Base-by-base conservation (phyloP, 2,797 vertebrate genomes). In the Gephyroberyx darwinii region DNA sequence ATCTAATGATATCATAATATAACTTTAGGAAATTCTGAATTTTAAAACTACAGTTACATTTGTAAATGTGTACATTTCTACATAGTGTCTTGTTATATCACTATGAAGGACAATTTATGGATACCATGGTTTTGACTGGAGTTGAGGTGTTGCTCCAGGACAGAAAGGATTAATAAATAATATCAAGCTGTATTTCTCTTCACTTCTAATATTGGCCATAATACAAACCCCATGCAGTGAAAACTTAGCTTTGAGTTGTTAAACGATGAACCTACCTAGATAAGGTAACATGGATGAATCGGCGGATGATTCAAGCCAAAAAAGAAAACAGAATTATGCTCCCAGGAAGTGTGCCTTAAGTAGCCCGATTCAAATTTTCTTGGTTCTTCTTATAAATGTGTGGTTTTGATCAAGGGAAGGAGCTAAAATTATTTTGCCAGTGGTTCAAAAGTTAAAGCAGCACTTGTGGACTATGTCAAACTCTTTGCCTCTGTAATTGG, bases 91-190 rank as follows among this genome's bases (percentile, higher is more conserved):
- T 73, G 43, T 1, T 72, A 19, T 50, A 30, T 62, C n/a, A 53
- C 20, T 71, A 17, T 30, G 26, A 26, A 6, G 9, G 10, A 41
- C 8, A 41, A 41, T 9, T 41, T 10, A 9, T 6, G 8, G 5
- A 37, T 41, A 5, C 4, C 41, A 2, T 43, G 41, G 12, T 43
- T 13, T 41, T 59, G 26, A 26, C 26, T 26, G 26, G 26, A 26
- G 26, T 26, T 26, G 26, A 26, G 26, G 26, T 26, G 26, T 12
- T 30, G 19, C 3, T 58, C 9, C 16, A 67, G 50, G 31, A 58
- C 5, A 53, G 30, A 63, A 12, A 1, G 47, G 33, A 83, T 33
- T 67, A n/a, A 54, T 59, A 54, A 66, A 68, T 67, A 54, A 62
- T 50, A 41, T 41, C 12, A 53, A 61, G 1, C 48, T 52, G 1